Base-by-base conservation (phyloP, 2,797 vertebrate species). In the Columba guinea region DNA sequence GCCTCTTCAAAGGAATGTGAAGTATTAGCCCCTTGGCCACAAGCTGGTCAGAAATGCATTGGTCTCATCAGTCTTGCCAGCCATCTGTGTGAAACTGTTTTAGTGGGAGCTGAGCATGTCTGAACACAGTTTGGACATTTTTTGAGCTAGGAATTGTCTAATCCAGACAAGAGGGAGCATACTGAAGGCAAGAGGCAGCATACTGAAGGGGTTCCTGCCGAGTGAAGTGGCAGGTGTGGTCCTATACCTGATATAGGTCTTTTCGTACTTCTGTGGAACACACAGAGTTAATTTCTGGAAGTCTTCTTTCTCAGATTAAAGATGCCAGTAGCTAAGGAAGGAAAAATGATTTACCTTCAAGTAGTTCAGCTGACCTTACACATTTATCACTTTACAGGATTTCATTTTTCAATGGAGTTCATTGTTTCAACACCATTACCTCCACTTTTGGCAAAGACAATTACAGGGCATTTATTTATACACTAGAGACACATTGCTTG, bases 381-480 rank as follows among this genome's bases (percentile, higher is more conserved):
- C 94, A 96, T 96, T 93, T 88, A 90, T 96, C 95, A 96, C 89
- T 88, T 94, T 56, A 84, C 95, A 79, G 91, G 87, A 93, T 96
- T 95, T 94, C 44, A 90, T 94, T 94, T 96, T 96, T 96, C 91
- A 96, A 91, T 81, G 52, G 73, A 60, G 55, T 46, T 95, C 73
- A 76, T 96, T 97, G 92, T 96, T 96, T 94, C 91, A 85, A 92
- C 76, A 78, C 71, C 87, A 97, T 95, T 96, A 96, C 73, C 91
- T 94, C 89, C 74, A 76, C 89, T 95, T 94, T 74, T 86, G 94
- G 76, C 76, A 88, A 71, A 94, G 92, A 84, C 93, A 96, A 88
- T 95, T 94, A 91, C 59, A 94, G 85, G 69, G 44, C 83, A 91
- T 95, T 93, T 96, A 90, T 93, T 96, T 96, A 64, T 93, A 84